Conservation (phyloP, 92 coral and sea anemone genomes). For the Siderastrea siderea region DNA sequence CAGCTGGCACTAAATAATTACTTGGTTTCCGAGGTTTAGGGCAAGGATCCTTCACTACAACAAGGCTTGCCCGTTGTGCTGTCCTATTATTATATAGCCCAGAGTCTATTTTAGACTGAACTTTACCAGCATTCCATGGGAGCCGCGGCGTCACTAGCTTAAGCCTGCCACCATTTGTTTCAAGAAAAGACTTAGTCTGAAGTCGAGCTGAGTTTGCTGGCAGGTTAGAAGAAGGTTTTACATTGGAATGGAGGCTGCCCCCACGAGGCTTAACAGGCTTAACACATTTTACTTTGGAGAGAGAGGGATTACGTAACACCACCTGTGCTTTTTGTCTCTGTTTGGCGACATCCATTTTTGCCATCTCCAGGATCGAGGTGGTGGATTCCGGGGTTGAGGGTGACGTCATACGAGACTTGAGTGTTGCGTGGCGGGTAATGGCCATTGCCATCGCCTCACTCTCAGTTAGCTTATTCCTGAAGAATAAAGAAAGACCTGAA, state of each 20-base stretch:
- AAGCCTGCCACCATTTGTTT: conserved; percentile 76
- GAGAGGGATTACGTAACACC: conserved; percentile 83
- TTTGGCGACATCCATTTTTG: conserved; percentile 92
- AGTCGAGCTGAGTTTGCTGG: conserved; percentile 33
- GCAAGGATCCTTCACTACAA: background rate
- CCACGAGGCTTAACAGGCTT: conserved; percentile 86
- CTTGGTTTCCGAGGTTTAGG: conserved; percentile 62
- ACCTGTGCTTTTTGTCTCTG: conserved; percentile 99
- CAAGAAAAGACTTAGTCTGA: conserved; percentile 71
- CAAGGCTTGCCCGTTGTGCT: conserved; percentile 51
- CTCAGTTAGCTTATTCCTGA: conserved; percentile 91
- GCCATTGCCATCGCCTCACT: conserved; percentile 98
- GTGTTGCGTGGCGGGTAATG: conserved; percentile 89
- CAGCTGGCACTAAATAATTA: conserved; percentile 53
- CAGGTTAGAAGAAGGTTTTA: conserved; percentile 30
- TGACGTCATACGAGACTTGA: conserved; percentile 83
- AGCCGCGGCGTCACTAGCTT: conserved; percentile 90
- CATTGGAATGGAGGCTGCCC: conserved; percentile 51
- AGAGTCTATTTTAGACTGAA: conserved; percentile 83
- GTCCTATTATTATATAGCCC: conserved; percentile 61
- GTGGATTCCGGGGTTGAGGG: conserved; percentile 63
- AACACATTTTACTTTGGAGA: conserved; percentile 87
- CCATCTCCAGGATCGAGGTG: conserved; percentile 83
- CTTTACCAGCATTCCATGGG: conserved; percentile 82
- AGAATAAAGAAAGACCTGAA: background rate